phyloP scores from a whole-genome alignment of 2,888 invertebrate genomes.

The Nomada hirtipes region DNA sequence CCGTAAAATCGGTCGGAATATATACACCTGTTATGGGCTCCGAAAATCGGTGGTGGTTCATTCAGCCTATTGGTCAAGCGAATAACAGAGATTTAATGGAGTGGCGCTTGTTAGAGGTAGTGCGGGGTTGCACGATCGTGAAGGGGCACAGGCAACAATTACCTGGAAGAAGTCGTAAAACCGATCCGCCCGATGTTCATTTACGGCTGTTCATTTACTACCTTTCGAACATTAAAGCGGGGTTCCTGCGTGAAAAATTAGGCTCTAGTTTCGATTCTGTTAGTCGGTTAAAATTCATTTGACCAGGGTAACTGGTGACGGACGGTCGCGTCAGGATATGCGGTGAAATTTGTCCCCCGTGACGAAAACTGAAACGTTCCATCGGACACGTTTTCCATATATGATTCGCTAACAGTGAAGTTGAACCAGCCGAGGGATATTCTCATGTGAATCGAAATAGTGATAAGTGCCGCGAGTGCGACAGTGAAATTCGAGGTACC shows the following conservation, averaged over 20 bases:
- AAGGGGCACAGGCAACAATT: constrained; percentile 45
- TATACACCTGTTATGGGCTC: background rate
- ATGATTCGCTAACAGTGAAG: background rate
- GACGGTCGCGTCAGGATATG: background rate
- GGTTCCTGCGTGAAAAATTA: constrained; percentile 51
- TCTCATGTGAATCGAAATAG: background rate
- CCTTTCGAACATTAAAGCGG: constrained; percentile 43
- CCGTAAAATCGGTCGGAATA: background rate
- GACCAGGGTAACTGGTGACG: background rate
- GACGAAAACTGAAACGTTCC: background rate
- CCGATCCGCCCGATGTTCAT: constrained; percentile 45
- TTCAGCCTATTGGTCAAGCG: background rate
- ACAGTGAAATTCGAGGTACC: background rate
- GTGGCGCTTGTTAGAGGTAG: constrained; percentile 17
- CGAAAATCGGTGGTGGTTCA: background rate
- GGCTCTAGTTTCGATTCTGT: constrained; percentile 35
- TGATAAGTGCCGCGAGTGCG: background rate
- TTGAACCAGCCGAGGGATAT: background rate
- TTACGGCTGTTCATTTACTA: constrained; percentile 47
- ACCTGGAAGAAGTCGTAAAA: constrained; percentile 62
- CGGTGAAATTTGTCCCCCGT: background rate
- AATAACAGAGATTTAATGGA: constrained; percentile 17
- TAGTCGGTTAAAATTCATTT: constrained; percentile 21
- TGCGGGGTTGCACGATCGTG: background rate
- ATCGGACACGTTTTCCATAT: background rate